Evolutionary conservation across 2,113 vertebrate species (phyloP), one percentile per base, ranked within the genome.

Genomic region (Gopherus flavomarginatus): DNA sequence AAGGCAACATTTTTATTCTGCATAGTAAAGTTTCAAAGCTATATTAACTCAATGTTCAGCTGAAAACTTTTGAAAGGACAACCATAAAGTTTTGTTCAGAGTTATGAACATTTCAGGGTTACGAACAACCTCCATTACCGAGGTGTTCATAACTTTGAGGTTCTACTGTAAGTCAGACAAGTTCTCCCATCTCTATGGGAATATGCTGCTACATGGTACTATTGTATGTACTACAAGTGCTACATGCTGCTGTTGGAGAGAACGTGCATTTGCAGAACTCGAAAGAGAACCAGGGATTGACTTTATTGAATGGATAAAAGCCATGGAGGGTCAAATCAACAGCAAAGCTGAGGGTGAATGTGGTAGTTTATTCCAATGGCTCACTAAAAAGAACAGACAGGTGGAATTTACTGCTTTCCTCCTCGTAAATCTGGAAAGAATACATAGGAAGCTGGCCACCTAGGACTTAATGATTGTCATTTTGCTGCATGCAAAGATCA

Each of bases 211-310:
- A 7, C n/a, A 3, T 57, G 38, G 3, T 1, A 0, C 26, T 82
- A 62, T 56, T 86, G 81, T 17, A 49, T n/a, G 26, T 19, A 14
- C 57, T 79, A 29, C 22, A 79, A 78, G 78, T 49, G 42, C 49
- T 81, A 50, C 35, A 62, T 62, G 82, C 31, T 81, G 19, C 42
- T 88, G 29, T 8, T 75, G 57, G 69, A 80, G 47, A 75, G 9
- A 11, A 35, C 7, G n/a, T 5, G 42, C 0, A 0, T 2, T 86
- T 72, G 35, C 38, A 87, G 56, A 31, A 9, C 49, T 53, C 57
- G 83, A 14, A 56, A 86, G 86, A 72, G 35, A 85, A 26, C 5
- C 3, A 3, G 2, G 38, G 5, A 5, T 0, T 31, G 29, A 35
- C 31, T 65, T 0, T n/a, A 22, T 81, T 50, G 85, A 47, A 52